Evolutionary conservation across 2,888 invertebrate species (phyloP).

Genomic region (Ennomos erosarius): DNA sequence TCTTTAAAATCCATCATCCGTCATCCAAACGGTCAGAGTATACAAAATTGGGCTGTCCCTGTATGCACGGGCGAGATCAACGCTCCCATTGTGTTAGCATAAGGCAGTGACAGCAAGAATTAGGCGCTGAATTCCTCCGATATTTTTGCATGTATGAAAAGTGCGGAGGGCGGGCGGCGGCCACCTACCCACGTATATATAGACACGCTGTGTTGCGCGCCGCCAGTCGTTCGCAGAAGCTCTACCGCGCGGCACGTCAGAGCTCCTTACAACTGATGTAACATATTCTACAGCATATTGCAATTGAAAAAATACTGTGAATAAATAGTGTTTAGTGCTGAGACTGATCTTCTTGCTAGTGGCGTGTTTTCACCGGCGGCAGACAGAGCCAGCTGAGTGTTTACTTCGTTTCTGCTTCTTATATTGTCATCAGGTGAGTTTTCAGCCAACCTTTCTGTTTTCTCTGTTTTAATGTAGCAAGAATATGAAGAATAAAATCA

Average conservation of each 20-base stretch:
- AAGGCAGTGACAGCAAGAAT: slow-evolving; percentile 79
- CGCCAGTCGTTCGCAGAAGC: slow-evolving; percentile 72
- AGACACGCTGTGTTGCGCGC: slow-evolving; percentile 63
- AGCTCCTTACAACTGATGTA: slow-evolving; percentile 32
- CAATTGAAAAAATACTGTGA: slow-evolving; percentile 53
- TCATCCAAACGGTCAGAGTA: slow-evolving; percentile 45
- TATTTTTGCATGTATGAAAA: slow-evolving; percentile 79
- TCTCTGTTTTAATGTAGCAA: slow-evolving; percentile 9
- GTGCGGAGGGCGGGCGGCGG: slow-evolving; percentile 71
- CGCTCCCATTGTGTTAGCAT: slow-evolving; percentile 79
- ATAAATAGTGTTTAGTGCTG: slow-evolving; percentile 55
- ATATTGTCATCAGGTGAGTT: slow-evolving; percentile 47
- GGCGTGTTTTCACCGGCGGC: slow-evolving; percentile 46
- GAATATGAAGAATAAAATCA: neutral
- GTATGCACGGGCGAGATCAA: slow-evolving; percentile 76
- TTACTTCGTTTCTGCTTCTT: slow-evolving; percentile 22
- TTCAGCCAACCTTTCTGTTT: slow-evolving; percentile 16
- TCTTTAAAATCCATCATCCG: slow-evolving; percentile 55
- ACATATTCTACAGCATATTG: slow-evolving; percentile 35
- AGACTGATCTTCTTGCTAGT: slow-evolving; percentile 46
- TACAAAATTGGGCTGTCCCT: slow-evolving; percentile 70
- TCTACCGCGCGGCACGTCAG: slow-evolving; percentile 54
- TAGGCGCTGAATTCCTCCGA: slow-evolving; percentile 78
- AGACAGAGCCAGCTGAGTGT: slow-evolving; percentile 23
- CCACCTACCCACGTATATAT: slow-evolving; percentile 69